phyloP scores from a whole-genome alignment of 2,797 vertebrate genomes.

The Coluber constrictor region DNA sequence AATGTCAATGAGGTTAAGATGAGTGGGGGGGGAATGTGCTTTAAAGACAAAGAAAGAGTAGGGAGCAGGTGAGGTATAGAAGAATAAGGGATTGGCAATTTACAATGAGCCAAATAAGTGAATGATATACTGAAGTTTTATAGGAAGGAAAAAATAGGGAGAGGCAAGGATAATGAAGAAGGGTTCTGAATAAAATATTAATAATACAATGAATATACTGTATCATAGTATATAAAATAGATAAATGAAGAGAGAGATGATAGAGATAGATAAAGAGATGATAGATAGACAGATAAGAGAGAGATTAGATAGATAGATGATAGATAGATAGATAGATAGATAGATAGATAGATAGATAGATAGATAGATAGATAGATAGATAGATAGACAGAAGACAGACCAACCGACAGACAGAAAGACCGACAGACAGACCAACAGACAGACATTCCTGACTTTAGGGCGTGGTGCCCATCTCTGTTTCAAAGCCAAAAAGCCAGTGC shows the following conservation, averaged over 20 bases:
- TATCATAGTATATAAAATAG: not conserved
- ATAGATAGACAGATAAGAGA: no score
- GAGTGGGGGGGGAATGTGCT: not conserved
- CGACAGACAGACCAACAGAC: no score
- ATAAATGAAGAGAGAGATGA: not conserved
- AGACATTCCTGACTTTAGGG: no score
- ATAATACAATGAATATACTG: not conserved
- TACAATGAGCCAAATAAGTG: slow-evolving; percentile 12
- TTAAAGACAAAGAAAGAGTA: slow-evolving; percentile 31
- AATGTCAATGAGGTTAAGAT: not conserved
- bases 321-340: no score
- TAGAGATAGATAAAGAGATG: no score
- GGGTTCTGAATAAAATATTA: slow-evolving; percentile 33
- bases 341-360: no score
- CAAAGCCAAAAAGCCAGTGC: no score
- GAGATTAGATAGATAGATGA: no score
- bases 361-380: no score
- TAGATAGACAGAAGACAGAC: no score
- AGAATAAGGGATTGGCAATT: slow-evolving; percentile 15
- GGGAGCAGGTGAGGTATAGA: not conserved
- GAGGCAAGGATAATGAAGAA: slow-evolving; percentile 41
- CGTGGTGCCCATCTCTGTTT: no score
- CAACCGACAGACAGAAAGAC: fast-evolving
- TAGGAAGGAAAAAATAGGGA: not conserved
- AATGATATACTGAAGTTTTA: not conserved